These are phyloP conservation scores for Drosophila suboccidentalis DNA, from an alignment of 2,888 invertebrate species.

Conservation along the genomic window DNA sequence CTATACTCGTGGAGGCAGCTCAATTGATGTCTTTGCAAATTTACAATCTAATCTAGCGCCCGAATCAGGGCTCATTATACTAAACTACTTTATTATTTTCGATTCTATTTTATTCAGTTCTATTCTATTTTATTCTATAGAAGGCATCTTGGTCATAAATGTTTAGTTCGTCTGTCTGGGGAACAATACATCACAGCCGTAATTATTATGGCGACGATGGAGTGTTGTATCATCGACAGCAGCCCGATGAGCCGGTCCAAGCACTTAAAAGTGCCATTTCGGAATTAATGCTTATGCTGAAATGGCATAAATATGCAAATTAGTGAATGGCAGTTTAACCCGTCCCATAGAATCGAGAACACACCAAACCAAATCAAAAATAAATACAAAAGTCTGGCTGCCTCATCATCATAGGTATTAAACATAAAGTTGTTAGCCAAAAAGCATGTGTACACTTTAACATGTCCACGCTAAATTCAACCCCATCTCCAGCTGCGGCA, in stretches of 20 bases:
- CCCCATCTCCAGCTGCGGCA: slow-evolving; percentile 1
- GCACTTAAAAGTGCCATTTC: slow-evolving; percentile 81
- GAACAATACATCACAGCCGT: slow-evolving; percentile 63
- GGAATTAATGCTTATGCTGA: slow-evolving; percentile 74
- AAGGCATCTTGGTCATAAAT: slow-evolving; percentile 47
- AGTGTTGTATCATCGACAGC: slow-evolving; percentile 39
- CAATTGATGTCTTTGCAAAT: slow-evolving; percentile 62
- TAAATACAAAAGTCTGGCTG: slow-evolving; percentile 46
- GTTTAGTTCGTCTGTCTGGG: slow-evolving; percentile 37
- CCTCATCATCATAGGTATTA: slow-evolving; percentile 61
- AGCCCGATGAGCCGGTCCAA: slow-evolving; percentile 65
- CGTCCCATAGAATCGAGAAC: slow-evolving; percentile 65
- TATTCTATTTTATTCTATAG: slow-evolving; percentile 13
- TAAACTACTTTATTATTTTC: slow-evolving; percentile 33
- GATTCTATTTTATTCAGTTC: slow-evolving; percentile 30
- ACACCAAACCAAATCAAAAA: slow-evolving; percentile 25
- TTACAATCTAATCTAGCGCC: slow-evolving; percentile 52
- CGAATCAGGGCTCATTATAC: slow-evolving; percentile 42
- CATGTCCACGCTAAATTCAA: slow-evolving; percentile 48
- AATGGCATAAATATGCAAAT: slow-evolving; percentile 79
- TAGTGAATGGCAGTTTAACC: slow-evolving; percentile 76
- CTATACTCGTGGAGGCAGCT: slow-evolving; percentile 22
- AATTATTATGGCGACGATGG: slow-evolving; percentile 46
- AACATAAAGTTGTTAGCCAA: slow-evolving; percentile 59
- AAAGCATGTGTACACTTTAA: slow-evolving; percentile 49